Evolutionary conservation across 2,113 vertebrate species (phyloP).

Genomic region (Saguinus midas): DNA sequence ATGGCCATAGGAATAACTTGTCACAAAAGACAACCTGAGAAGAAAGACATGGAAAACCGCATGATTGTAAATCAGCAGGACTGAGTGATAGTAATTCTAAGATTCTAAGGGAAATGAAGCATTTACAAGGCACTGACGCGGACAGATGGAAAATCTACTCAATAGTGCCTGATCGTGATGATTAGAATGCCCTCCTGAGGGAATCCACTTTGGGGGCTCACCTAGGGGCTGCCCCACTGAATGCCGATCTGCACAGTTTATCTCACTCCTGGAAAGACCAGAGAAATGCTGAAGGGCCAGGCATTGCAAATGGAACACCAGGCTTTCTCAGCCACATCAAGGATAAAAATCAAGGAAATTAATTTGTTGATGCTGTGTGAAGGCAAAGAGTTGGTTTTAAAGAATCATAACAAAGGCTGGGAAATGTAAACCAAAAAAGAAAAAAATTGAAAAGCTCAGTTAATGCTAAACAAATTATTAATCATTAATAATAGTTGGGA

Average conservation of each 20-base stretch:
- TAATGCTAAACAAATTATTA: slow-evolving; percentile 68
- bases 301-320: background rate
- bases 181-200: background rate
- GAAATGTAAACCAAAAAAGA: slow-evolving; percentile 17
- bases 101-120: slow-evolving; percentile 40
- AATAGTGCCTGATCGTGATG: background rate
- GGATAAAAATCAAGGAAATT: slow-evolving; percentile 51
- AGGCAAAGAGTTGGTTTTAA: slow-evolving; percentile 43
- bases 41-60: background rate
- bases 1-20: background rate
- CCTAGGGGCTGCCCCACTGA: background rate
- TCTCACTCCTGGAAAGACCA: slow-evolving; percentile 19
- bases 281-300: background rate
- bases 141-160: background rate
- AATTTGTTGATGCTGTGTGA: slow-evolving; percentile 19
- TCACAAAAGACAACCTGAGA: slow-evolving; percentile 26
- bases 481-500: slow-evolving; percentile 58
- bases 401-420: slow-evolving; percentile 42
- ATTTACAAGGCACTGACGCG: background rate
- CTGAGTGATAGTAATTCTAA: background rate
- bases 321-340: slow-evolving; percentile 48
- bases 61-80: background rate
- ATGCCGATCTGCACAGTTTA: background rate
- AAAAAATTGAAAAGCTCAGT: slow-evolving; percentile 41
- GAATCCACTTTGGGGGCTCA: background rate